Evolutionary conservation across 2,888 invertebrate genomes (phyloP).

Genomic region (Agrochola lychnidis): DNA sequence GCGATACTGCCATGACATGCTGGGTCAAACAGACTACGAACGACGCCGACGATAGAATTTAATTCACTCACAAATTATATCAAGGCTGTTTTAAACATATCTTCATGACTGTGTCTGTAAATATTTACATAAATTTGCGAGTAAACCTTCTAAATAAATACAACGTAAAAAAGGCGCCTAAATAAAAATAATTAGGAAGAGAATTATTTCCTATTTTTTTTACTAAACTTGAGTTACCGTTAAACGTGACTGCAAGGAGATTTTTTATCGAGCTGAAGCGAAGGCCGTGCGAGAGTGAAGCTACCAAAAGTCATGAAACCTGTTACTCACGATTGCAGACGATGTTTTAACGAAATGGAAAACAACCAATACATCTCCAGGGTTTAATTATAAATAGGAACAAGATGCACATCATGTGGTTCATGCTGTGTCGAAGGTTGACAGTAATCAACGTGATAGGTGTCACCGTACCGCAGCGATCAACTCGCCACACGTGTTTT

Average conservation of each 20-base stretch:
- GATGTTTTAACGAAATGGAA: conserved; percentile 14
- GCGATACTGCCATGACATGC: conserved; percentile 65
- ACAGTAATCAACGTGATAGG: conserved; percentile 39
- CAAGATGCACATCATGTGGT: conserved; percentile 13
- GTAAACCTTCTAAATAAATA: conserved; percentile 1
- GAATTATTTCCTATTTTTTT: conserved; percentile 20
- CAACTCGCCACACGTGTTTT: conserved; percentile 51
- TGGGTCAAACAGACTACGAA: conserved; percentile 48
- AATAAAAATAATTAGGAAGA: conserved; percentile 11
- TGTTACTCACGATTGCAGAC: conserved; percentile 39
- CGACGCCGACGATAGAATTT: conserved; percentile 67
- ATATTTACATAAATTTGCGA: conserved; percentile 15
- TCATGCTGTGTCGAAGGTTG: conserved; percentile 40
- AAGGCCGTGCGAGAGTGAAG: conserved; percentile 40
- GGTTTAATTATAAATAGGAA: conserved; percentile 12
- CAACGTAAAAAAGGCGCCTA: background rate
- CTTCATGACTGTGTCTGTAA: conserved; percentile 40
- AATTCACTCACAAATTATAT: conserved; percentile 72
- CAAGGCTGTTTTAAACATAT: conserved; percentile 67
- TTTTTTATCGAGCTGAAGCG: conserved; percentile 29
- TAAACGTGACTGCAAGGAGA: conserved; percentile 6
- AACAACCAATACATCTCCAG: background rate
- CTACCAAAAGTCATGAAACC: conserved; percentile 41
- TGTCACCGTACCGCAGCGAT: conserved; percentile 52
- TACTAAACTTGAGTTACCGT: conserved; percentile 11